Evolutionary conservation across 1,140 invertebrate species (phyloP).

Genomic region (Bombus huntii): DNA sequence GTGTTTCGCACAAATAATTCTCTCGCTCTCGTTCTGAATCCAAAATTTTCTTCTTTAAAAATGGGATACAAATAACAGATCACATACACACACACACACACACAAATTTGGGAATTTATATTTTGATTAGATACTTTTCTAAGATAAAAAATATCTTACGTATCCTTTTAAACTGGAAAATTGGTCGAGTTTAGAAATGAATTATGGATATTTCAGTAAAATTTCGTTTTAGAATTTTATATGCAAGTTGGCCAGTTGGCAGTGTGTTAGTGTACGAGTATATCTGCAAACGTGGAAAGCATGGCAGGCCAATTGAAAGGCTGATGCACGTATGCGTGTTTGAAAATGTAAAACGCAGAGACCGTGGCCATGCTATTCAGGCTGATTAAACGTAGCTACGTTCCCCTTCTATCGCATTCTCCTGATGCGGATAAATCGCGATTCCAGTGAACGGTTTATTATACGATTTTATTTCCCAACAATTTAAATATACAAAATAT

Average conservation of each 20-base stretch:
- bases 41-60: too few species aligned
- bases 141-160: too few species aligned
- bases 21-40: neutral
- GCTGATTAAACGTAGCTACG: constrained; percentile 1
- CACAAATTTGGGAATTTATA: too few species aligned
- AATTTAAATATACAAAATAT: neutral
- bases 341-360: constrained; percentile 13
- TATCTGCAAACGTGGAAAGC: neutral
- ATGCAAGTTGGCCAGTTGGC: neutral
- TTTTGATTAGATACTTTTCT: too few species aligned
- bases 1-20: neutral
- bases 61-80: neutral
- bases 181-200: neutral
- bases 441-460: neutral
- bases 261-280: too few species aligned
- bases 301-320: neutral
- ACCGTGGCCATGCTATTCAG: neutral
- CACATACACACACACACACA: too few species aligned
- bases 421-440: neutral
- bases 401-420: neutral
- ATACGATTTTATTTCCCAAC: neutral
- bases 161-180: neutral
- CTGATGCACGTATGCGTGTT: neutral
- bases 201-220: too few species aligned
- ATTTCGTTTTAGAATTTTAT: neutral